phyloP scores from a whole-genome alignment of 2,113 vertebrate genomes.

The Panthera uncia region DNA sequence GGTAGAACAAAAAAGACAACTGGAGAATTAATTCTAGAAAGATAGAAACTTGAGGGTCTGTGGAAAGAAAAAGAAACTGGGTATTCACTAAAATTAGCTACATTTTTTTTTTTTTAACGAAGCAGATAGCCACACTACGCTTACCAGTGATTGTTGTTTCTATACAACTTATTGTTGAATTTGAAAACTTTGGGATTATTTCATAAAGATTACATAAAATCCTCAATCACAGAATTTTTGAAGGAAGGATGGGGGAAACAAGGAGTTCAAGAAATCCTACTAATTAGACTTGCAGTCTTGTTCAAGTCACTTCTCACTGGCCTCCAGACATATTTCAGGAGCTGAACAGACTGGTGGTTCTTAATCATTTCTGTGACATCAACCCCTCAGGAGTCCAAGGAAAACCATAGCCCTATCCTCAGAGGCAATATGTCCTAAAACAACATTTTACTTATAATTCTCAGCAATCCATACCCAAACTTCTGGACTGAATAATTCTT shows the following conservation, averaged over 20 bases:
- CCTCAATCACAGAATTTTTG: neutral
- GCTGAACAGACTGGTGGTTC: neutral
- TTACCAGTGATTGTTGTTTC: neutral
- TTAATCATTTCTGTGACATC: neutral
- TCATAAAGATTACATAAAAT: neutral
- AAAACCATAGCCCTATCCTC: neutral
- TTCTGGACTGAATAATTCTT: neutral
- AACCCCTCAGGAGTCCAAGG: neutral
- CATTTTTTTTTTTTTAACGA: neutral
- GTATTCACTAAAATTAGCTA: neutral
- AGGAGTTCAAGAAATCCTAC: neutral
- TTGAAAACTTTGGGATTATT: neutral
- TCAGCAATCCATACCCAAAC: neutral
- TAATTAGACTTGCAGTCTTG: neutral
- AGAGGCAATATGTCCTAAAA: neutral
- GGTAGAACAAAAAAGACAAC: neutral
- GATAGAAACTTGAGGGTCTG: neutral
- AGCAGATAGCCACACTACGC: neutral
- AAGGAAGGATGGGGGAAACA: neutral
- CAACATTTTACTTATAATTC: neutral
- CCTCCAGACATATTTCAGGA: neutral
- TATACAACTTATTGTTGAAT: neutral
- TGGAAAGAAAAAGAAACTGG: neutral
- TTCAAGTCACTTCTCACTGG: neutral
- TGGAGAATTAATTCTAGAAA: neutral